Evolutionary conservation across 2,113 vertebrate genomes (phyloP), one percentile per base, ranked within the genome.

Genomic region (Mesembrinibis cayennensis): DNA sequence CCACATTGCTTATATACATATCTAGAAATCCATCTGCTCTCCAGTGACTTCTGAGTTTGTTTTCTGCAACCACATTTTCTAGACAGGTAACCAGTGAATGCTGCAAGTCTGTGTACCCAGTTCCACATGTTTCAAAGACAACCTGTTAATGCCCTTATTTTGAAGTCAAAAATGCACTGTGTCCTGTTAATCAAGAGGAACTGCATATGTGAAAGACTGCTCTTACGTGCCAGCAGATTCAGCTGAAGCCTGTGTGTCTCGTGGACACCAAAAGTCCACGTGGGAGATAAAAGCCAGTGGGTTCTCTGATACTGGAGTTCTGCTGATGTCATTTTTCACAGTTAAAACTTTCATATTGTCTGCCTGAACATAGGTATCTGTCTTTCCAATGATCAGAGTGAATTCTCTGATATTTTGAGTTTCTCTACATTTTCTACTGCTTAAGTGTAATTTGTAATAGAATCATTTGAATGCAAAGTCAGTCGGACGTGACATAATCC

Each of bases 391-490:
- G 13, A 73, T 70, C 44, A 47, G 2, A 15, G n/a, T 47, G 47
- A 92, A 65, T 82, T 82, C 34, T 82, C 44, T 72, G 36, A 11
- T 73, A 50, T 8, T 76, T 29, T 53, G 63, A 59, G 69, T 73
- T 93, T 86, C 78, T 92, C 69, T 85, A 9, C 29, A 26, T 89
- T 89, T 91, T 82, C 78, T 79, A 12, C 61, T 61, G 59, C 38
- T 63, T 40, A 66, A 86, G 30, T 81, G 11, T 71, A 59, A 82
- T 79, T 83, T 63, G 20, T 97, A 94, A 96, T 94, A 45, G 69
- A 87, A 69, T 94, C n/a, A 96, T 96, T 93, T 96, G 87, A 89
- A 95, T 95, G 95, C 91, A 5, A 73, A 94, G 84, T 85, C 87
- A 85, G 61, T 71, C 73, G n/a, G 58, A 82, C 63, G 84, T 71